Percentiles rank a stretch among this genome's conserved stretches.
phyloP scores from a whole-genome alignment of 1,140 invertebrate genomes.

The Cotesia typhae region DNA sequence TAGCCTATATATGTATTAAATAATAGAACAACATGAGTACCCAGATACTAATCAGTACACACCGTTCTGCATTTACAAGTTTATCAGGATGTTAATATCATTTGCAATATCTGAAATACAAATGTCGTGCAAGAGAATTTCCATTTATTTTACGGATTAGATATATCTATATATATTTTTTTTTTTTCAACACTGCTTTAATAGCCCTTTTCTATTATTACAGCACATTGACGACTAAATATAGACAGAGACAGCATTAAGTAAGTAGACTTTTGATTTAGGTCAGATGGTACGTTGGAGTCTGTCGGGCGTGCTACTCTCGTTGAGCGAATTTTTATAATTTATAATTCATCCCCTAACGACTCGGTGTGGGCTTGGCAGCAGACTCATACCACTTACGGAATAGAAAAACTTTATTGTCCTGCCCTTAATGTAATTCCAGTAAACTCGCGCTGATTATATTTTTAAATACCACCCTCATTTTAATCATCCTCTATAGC shows the following conservation, averaged over 20 bases:
- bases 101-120: slow-evolving; percentile 22
- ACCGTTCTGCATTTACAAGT: neutral
- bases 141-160: neutral
- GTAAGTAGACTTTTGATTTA: neutral
- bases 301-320: slow-evolving; percentile 19
- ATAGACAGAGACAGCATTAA: neutral
- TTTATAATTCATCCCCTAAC: slow-evolving; percentile 29
- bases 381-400: neutral
- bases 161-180: neutral
- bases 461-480: too few species aligned
- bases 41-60: slow-evolving; percentile 10
- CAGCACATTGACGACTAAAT: neutral
- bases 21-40: slow-evolving; percentile 4
- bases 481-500: slow-evolving; percentile 9
- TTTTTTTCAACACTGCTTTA: neutral
- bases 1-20: neutral
- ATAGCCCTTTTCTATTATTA: slow-evolving; percentile 15
- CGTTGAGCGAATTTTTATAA: slow-evolving; percentile 16
- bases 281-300: slow-evolving; percentile 14
- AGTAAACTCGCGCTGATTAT: neutral
- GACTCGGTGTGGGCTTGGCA: slow-evolving; percentile 13
- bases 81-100: slow-evolving; percentile 22
- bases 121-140: neutral
- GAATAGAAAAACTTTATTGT: slow-evolving; percentile 5
- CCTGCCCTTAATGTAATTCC: neutral